Base-by-base conservation (phyloP, 2,797 vertebrate species). In the Iguana delicatissima region DNA sequence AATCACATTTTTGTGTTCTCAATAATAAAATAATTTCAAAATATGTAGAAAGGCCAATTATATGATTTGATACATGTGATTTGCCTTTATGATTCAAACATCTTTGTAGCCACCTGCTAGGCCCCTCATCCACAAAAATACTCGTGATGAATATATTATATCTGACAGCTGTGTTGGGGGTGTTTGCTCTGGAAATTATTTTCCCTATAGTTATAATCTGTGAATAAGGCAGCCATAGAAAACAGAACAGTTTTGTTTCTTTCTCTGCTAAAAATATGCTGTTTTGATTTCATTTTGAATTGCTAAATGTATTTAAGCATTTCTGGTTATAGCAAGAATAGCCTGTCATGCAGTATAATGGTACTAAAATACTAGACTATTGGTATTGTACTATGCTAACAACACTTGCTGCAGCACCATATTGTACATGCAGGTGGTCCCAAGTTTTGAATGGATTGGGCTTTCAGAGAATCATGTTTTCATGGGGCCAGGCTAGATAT, bases 11-110 rank as follows among this genome's bases (percentile, higher is more conserved):
- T 93, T 89, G 8, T 88, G 12, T 29, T 87, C 2, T 29, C n/a
- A 92, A 92, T 89, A 93, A 94, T 95, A 95, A 79, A 93, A 94
- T 95, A 94, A 92, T 92, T 85, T 91, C 93, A 84, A 90, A 91
- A 94, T 87, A 93, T 83, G 57, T 77, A 32, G 91, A 94, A 94
- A 93, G 69, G 81, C 57, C 81, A 95, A 80, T 82, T 90, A 93
- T 59, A 89, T 88, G 59, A 88, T 89, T 83, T 29, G 92, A 80
- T 89, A 90, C 92, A 57, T 91, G 86, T 35, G 92, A 32, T 80
- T 89, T 86, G 93, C 94, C 94, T 93, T 93, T 94, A 92, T 93
- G 93, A 93, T 91, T 84, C 91, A 81, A 79, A 89, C 84, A 89
- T 84, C 94, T 87, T 86, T 93, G 86, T 18, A 93, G 16, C 9